phyloP scores from a whole-genome alignment of 1,140 invertebrate genomes.

The Thereuonema tuberculata region DNA sequence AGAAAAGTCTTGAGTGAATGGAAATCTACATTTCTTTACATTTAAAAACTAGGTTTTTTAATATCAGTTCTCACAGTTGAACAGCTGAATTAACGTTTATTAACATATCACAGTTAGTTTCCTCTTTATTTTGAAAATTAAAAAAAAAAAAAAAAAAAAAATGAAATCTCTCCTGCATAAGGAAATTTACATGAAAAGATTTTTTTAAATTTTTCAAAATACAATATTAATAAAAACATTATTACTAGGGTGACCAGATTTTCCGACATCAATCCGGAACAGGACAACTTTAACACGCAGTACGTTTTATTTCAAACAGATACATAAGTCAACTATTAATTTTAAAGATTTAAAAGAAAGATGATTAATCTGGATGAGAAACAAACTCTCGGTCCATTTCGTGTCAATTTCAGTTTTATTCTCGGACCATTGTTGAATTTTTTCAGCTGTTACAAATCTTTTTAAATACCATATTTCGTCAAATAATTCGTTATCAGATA shows the following conservation, averaged over 20 bases:
- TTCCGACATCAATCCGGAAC: neutral
- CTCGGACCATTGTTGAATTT: neutral
- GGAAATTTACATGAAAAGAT: too few relatives aligned
- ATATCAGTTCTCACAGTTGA: too few relatives aligned
- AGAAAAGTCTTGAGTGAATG: too few relatives aligned
- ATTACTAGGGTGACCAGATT: neutral
- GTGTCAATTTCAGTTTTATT: neutral
- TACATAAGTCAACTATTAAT: neutral
- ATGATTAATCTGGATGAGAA: neutral
- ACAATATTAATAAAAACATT: too few relatives aligned
- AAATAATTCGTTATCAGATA: neutral
- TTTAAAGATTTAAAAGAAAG: neutral
- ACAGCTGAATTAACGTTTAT: too few relatives aligned
- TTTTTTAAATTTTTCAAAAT: too few relatives aligned
- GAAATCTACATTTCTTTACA: too few relatives aligned
- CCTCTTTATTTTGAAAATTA: too few relatives aligned
- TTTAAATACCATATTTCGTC: neutral
- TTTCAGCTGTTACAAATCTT: neutral
- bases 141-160: too few relatives aligned
- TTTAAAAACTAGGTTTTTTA: too few relatives aligned
- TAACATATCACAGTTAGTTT: too few relatives aligned
- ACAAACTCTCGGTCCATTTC: neutral
- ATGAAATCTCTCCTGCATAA: too few relatives aligned
- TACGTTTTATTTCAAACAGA: neutral
- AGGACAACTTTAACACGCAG: neutral